Base-by-base conservation (phyloP, 64 coral and sea anemone genomes). In the Montipora cactus region DNA sequence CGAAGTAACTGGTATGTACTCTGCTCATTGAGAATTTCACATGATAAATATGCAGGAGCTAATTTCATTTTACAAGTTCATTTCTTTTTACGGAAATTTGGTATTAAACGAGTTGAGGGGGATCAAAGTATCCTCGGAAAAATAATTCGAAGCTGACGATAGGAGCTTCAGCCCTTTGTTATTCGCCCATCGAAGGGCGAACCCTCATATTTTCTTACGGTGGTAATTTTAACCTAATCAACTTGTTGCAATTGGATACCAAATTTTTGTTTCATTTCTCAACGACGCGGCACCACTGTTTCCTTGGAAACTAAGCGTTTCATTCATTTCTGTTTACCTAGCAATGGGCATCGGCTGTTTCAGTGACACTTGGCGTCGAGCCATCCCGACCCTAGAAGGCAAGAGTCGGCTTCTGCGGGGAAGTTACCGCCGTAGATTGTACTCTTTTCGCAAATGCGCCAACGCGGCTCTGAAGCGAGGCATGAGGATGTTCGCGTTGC, bases 291-390 rank as follows among this genome's bases (percentile, higher is more conserved):
- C 61, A 15, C 18, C 21, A 5, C 18, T 23, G 10, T 71, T 71
- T 71, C 68, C 5, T 57, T 11, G 11, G 53, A 11, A 57, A 71
- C 20, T 23, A 5, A 23, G 5, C 18, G 3, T 23, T 19, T 71
- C 68, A 21, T 71, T 58, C 18, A 52, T 79, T 5, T 84, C 44
- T 67, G 7, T 49, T 50, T 14, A 50, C 44, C 46, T 71, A 86
- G 82, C 82, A 12, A 86, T 71, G 82, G 82, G 82, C 47, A 86
- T 86, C 37, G 82, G 82, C 1, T 86, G 82, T 44, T 86, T 49
- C 61, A 48, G 45, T 68, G 82, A 86, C 82, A 86, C 82, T 20
- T 18, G 64, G 18, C 82, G 82, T 21, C 82, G 82, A 22, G 82
- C 82, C 47, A 86, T 86, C 3, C 16, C 82, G 48, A 51, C 82